Evolutionary conservation across 1,140 invertebrate genomes (phyloP), one percentile per base, ranked within the genome.

Genomic region (Drosophila bifasciata): DNA sequence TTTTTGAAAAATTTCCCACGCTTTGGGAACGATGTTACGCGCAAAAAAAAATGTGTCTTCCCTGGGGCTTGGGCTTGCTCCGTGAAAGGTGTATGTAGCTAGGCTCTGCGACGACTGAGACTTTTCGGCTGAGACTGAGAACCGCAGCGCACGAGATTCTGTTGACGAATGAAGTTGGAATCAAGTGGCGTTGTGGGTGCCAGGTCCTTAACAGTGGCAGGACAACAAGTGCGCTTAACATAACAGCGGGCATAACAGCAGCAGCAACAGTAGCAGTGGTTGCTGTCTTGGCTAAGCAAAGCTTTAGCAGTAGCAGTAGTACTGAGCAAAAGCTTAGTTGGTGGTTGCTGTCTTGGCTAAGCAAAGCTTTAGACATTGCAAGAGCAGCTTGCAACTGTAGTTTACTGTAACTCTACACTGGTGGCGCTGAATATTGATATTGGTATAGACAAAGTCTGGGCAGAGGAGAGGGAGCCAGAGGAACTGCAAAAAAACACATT

Each of bases 141-240:
- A 85, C 79, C 79, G 80, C 72, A 84, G 61, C 79, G 79, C 79
- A 84, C 79, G 75, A 79, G 66, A 66, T 75, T 84, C 70, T 84
- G 71, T 84, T 76, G 79, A 84, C 75, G 79, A 83, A 83, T 83
- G 79, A 70, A 62, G 52, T 81, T 68, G 45, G 50, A 64, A 64
- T 44, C n/a, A 41, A 1, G 41, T 21, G 21, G 3, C 21, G 21
- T 41, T 43, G 40, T 66, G 19, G 50, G 5, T 46, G 61, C 56
- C 48, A 57, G n/a, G 48, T 60, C 28, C 43, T 32, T 39, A 56
- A 57, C 63, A 77, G 75, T 62, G 63, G 52, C 69, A 61, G 59
- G 48, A 74, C 74, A 83, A 83, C 79, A 83, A 77, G 79, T 83
- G 46, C 32, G n/a, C n/a, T n/a, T n/a, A n/a, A n/a, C 13, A 40